phyloP scores from a whole-genome alignment of 64 coral and sea anemone genomes.

The Pachyseris speciosa region DNA sequence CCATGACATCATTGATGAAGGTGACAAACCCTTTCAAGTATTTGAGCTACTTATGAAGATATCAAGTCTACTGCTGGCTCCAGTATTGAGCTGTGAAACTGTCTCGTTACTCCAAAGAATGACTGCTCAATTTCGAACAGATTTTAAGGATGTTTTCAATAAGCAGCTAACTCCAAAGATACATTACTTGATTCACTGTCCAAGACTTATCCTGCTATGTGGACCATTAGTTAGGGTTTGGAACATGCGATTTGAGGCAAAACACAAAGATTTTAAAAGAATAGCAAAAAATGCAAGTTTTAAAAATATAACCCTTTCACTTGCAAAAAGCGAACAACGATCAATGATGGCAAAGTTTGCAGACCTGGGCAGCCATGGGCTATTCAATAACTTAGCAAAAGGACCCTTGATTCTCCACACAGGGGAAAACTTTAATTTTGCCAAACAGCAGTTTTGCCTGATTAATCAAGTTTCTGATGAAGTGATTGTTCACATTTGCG shows the following conservation, averaged over 20 bases:
- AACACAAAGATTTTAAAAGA: conserved; percentile 60
- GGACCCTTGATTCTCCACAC: background rate
- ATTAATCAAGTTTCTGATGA: background rate
- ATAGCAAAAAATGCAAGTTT: conserved; percentile 13
- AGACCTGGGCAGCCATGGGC: background rate
- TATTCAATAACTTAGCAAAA: background rate
- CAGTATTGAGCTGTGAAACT: conserved; percentile 45
- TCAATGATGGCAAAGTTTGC: conserved; percentile 25
- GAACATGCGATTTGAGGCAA: conserved; percentile 61
- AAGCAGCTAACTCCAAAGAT: conserved; percentile 42
- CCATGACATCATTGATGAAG: conserved; percentile 24
- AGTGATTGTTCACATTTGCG: background rate
- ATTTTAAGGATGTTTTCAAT: conserved; percentile 48
- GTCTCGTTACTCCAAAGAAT: conserved; percentile 37
- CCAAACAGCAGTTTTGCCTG: background rate
- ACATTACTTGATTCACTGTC: conserved; percentile 65
- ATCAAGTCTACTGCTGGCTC: conserved; percentile 39
- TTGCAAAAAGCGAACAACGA: conserved; percentile 52
- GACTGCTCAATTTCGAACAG: conserved; percentile 3
- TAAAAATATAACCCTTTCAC: conserved; percentile 48
- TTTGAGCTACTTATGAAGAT: conserved; percentile 54
- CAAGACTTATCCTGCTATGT: conserved; percentile 44
- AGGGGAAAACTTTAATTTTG: background rate
- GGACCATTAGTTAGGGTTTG: conserved; percentile 58
- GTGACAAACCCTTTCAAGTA: conserved; percentile 22